Base-by-base conservation (phyloP, 2,797 vertebrate genomes). In the Mormyrus proboscirostris region DNA sequence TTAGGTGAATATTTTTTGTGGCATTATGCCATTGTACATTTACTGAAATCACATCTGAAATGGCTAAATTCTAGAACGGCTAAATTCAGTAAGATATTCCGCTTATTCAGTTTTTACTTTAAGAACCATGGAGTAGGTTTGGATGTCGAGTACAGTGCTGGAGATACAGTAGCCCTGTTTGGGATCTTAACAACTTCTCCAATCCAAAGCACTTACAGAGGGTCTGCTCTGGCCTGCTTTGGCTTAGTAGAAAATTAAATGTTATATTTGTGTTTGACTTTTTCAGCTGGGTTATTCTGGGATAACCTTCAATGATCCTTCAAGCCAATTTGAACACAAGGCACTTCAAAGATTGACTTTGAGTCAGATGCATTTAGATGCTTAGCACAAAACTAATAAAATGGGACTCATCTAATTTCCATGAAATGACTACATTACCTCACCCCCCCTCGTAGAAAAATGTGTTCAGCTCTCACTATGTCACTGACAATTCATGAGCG, bases 321-420 rank as follows among this genome's bases (percentile, higher is more conserved):
- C 84, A 55, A 12, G 50, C n/a, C 84, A 50, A 86, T 16, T 33
- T 55, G 12, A 16, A 86, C 25, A 19, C 19, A 2, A 19, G 51
- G 22, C 29, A 44, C 85, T 86, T 41, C n/a, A 19, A 41, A n/a
- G 51, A 87, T 38, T 38, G 4, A 41, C 86, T 59, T 87, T 9
- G 29, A 41, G 22, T 38, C 14, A 59, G 51, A 59, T 10, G 53
- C 14, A 87, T 87, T 59, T 57, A 87, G 53, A 87, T 59, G 53
- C 33, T 44, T 87, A 87, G 38, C 8, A 51, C 10, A 51, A 29
- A 49, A 51, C 22, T 9, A 85, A 29, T 85, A 50, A 85, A 85
- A 82, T n/a, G 76, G 76, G 41, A 82, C 41, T 82, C 76, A 44
- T 82, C 76, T 82, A 82, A 82, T 82, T 82, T n/a, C 76, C 76